Base-by-base conservation (phyloP, 1,140 invertebrate species). In the Dendroctonus ponderosae region DNA sequence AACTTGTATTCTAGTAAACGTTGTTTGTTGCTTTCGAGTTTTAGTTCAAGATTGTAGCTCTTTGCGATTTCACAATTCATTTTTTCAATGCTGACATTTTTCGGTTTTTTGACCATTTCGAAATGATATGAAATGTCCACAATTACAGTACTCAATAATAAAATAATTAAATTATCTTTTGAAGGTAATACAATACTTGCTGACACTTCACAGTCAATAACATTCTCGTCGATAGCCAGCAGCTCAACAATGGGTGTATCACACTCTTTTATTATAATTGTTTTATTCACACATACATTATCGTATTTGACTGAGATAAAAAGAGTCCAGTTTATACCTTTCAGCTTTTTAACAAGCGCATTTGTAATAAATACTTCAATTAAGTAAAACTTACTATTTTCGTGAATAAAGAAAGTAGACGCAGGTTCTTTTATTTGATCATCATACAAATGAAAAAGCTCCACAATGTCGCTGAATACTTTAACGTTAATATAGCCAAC, bases 51-150 rank as follows among this genome's bases (percentile, higher is more conserved):
- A 12, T 66, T 66, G 42, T 71, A 58, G 14, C 15, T 38, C 48
- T 60, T 62, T 6, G 67, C 38, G n/a, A 69, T 49, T 59, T 63
- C 26, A 6, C 69, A 42, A 14, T 63, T 63, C 54, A 54, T 61
- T 56, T 44, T 61, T 5, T 59, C 12, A 52, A 37, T 56, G 26
- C 5, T 15, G 9, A 12, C 12, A 40, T 37, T 7, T 62, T 63
- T 59, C 6, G 41, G n/a, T 51, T 57, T 69, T 51, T 41, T 58
- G 14, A 8, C n/a, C 11, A n/a, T 63, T 58, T 69, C 58, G 64
- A 69, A 71, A 61, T 69, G 62, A 57, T 71, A 71, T 26, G 70
- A 71, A 43, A 69, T 64, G 58, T 71, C 67, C 9, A 67, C 59
- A 14, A 49, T 14, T 11, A 66, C 50, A 43, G 7, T 43, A 52